A percentile compares a stretch with the other conserved stretches of the same genome.
phyloP scores from a whole-genome alignment of 2,888 invertebrate genomes.

The Rhabditoides inermis region DNA sequence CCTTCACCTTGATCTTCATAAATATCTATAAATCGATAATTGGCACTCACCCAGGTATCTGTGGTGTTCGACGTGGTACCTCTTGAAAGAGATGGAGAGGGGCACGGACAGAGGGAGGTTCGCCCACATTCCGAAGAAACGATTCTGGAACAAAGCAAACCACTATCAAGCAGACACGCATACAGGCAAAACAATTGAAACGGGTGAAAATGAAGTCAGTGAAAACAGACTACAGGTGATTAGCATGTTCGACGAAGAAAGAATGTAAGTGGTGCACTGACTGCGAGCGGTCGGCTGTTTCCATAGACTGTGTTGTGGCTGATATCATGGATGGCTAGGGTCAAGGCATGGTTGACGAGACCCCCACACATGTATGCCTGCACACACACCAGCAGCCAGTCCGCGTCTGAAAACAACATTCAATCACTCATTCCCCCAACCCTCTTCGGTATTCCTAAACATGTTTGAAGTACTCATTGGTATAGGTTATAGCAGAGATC shows the following conservation, averaged over 20 bases:
- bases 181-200: not conserved
- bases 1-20: not conserved
- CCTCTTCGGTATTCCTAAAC: not conserved
- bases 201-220: not conserved
- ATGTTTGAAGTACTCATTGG: too few relatives aligned
- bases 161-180: not conserved
- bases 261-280: too few relatives aligned
- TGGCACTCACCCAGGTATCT: constrained; percentile 56
- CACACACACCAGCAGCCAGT: constrained; percentile 71
- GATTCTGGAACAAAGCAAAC: constrained; percentile 59
- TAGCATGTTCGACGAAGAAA: not conserved
- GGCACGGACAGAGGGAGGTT: constrained; percentile 92
- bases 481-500: too few relatives aligned
- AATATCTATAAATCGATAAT: not conserved
- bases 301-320: constrained; percentile 94
- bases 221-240: not conserved
- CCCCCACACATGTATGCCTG: constrained; percentile 89
- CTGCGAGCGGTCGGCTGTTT: constrained; percentile 56
- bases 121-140: constrained; percentile 82
- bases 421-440: not conserved
- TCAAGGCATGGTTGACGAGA: constrained; percentile 83
- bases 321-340: constrained; percentile 92
- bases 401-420: constrained; percentile 55
- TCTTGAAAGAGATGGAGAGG: constrained; percentile 86
- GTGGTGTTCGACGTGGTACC: constrained; percentile 88